These are phyloP conservation scores for Pteria penguin DNA, from an alignment of 2,888 invertebrate species.

Conservation along the genomic window DNA sequence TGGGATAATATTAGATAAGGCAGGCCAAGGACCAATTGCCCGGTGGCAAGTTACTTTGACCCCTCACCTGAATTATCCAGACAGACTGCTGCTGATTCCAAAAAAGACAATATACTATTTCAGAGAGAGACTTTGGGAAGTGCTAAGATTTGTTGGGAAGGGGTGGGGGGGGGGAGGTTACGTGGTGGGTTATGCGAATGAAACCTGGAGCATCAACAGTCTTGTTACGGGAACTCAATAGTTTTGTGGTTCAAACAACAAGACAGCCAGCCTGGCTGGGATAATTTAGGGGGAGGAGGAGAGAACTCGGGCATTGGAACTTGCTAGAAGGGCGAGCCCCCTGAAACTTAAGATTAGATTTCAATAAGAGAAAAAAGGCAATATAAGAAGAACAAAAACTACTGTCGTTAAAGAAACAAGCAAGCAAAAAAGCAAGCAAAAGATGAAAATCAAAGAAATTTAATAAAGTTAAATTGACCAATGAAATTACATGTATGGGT, in stretches of 20 bases:
- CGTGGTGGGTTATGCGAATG: no score
- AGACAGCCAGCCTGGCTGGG: slow-evolving; percentile 36
- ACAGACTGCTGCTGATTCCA: slow-evolving; percentile 24
- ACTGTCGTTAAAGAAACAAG: no score
- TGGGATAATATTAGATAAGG: no score
- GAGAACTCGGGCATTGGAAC: no score
- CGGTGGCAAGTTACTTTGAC: slow-evolving; percentile 31
- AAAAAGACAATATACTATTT: slow-evolving; percentile 36
- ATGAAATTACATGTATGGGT: no score
- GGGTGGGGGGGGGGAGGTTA: no score
- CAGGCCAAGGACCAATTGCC: slow-evolving; percentile 45
- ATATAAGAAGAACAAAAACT: slow-evolving; percentile 14
- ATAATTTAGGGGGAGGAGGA: background rate
- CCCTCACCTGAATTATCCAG: background rate
- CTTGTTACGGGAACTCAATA: slow-evolving; percentile 25
- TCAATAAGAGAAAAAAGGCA: slow-evolving; percentile 12
- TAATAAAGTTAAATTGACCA: no score
- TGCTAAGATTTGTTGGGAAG: slow-evolving; percentile 27
- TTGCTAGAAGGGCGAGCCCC: slow-evolving; percentile 26
- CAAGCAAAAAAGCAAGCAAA: no score
- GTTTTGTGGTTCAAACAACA: slow-evolving; percentile 46
- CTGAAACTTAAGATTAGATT: background rate
- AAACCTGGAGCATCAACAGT: slow-evolving; percentile 25
- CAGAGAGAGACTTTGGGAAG: slow-evolving; percentile 31
- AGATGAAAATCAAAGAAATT: no score